These are phyloP conservation scores for Rhinolophus ferrumequinum DNA, from an alignment of 2,113 vertebrate species.

Conservation along the genomic window DNA sequence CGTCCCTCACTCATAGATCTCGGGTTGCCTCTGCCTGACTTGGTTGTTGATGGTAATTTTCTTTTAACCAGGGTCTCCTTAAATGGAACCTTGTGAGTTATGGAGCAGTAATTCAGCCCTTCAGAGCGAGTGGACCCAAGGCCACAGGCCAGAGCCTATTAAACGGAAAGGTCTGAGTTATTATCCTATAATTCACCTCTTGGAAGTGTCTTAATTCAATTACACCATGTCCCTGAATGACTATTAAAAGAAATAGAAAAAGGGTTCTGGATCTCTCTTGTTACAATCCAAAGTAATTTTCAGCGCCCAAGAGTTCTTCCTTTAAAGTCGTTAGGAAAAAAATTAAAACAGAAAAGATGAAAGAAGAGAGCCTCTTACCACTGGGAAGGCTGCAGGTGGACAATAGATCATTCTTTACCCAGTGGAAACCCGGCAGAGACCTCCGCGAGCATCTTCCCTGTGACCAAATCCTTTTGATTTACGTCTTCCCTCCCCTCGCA, in stretches of 20 bases:
- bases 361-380: constrained; percentile 4
- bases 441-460: background rate
- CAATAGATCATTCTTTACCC: background rate
- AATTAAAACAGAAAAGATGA: constrained; percentile 66
- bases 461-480: background rate
- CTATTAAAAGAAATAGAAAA: constrained; percentile 67
- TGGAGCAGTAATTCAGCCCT: constrained; percentile 54
- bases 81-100: constrained; percentile 59
- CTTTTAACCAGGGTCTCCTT: constrained; percentile 47
- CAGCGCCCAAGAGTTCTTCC: constrained; percentile 59
- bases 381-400: background rate
- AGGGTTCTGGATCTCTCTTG: constrained; percentile 44
- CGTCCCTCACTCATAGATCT: background rate
- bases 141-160: constrained; percentile 57
- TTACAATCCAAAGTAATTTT: constrained; percentile 69
- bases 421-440: background rate
- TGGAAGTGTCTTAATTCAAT: constrained; percentile 68
- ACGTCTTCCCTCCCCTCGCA: background rate
- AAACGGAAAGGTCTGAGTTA: constrained; percentile 65
- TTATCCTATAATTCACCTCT: constrained; percentile 57
- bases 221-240: constrained; percentile 66
- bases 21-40: background rate
- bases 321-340: constrained; percentile 68
- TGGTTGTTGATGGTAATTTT: constrained; percentile 41
- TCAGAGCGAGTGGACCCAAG: constrained; percentile 38